Evolutionary conservation across 2,888 invertebrate species (phyloP), one percentile per base, ranked within the genome.

Genomic region (Eueremaeus valkanovi): DNA sequence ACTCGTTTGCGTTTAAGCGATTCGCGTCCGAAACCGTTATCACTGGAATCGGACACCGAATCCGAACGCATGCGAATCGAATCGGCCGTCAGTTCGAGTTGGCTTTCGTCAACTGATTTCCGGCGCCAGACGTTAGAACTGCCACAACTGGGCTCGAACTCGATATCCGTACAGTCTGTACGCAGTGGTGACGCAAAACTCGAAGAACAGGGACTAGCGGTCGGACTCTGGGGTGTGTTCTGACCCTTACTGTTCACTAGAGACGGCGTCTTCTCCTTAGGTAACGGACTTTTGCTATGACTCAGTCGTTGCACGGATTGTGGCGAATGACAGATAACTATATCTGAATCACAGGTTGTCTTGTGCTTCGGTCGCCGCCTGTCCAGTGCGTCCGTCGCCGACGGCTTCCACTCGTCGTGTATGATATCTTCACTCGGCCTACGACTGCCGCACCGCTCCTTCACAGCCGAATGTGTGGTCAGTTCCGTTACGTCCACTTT

Each of bases 301-400:
- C 80, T 80, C 49, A 80, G 78, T 68, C 79, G 79, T 75, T 80
- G 21, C 31, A 55, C 24, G 27, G 81, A 81, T 40, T 81, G 80
- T 31, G 82, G 81, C 51, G 80, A 80, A 76, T 80, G 80, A 74
- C 81, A 80, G 73, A 79, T 80, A 75, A 79, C 80, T 73, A 80
- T 80, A 33, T 81, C 81, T 66, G 80, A 81, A 73, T 81, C 81
- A 78, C 81, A 81, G 73, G 79, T 78, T 21, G n/a, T n/a, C n/a
- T 78, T 74, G 18, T 78, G 75, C 42, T 78, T 78, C 58, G 75
- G 76, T 45, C 77, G 68, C 45, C 77, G 77, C 0, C 75, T 66
- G 13, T 76, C 77, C 33, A 75, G 27, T 3, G 61, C 70, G 29
- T 78, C 78, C 21, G 18, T 61, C 24, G 31, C 31, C 16, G 66